A percentile compares a stretch with the other conserved stretches of the same genome.
Evolutionary conservation across 1,140 invertebrate species (phyloP).

Genomic region (Habropoda laboriosa): DNA sequence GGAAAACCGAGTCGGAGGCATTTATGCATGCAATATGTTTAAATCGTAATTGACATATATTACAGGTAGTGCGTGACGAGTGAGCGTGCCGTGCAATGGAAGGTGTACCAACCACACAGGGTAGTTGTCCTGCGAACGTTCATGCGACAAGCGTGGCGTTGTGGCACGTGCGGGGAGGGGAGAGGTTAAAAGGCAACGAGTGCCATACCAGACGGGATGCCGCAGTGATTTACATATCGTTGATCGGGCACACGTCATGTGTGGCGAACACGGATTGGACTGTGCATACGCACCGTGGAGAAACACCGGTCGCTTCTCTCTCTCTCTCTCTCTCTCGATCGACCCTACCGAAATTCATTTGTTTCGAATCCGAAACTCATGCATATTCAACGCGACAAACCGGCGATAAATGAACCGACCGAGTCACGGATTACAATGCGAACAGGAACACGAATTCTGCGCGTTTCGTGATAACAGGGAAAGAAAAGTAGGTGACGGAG

Average conservation of each 20-base stretch:
- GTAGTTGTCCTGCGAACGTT: constrained; percentile 50
- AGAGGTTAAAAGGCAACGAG: constrained; percentile 38
- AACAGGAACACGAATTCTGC: constrained; percentile 10
- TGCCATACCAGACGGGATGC: constrained; percentile 41
- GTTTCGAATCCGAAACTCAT: constrained; percentile 26
- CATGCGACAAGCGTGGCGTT: constrained; percentile 50
- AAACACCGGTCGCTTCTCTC: background rate
- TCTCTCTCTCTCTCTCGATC: background rate
- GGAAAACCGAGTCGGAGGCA: too few relatives aligned
- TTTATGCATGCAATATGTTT: constrained; percentile 33
- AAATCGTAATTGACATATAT: constrained; percentile 48
- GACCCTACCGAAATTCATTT: constrained; percentile 28
- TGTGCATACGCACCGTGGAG: constrained; percentile 6
- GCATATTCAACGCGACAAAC: constrained; percentile 27
- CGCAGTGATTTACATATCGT: constrained; percentile 59
- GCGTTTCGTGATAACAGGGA: background rate
- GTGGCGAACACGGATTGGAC: background rate
- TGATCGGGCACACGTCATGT: constrained; percentile 33
- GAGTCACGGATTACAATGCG: constrained; percentile 7
- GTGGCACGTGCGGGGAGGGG: too few relatives aligned
- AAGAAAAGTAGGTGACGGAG: constrained; percentile 24
- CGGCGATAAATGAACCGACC: constrained; percentile 11
- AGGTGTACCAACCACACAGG: constrained; percentile 10
- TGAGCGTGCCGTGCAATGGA: background rate
- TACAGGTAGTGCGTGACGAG: constrained; percentile 47